A percentile compares a stretch with the other conserved stretches of the same genome.
Conservation (phyloP, 2,113 vertebrate genomes). For the Lepus timidus region DNA sequence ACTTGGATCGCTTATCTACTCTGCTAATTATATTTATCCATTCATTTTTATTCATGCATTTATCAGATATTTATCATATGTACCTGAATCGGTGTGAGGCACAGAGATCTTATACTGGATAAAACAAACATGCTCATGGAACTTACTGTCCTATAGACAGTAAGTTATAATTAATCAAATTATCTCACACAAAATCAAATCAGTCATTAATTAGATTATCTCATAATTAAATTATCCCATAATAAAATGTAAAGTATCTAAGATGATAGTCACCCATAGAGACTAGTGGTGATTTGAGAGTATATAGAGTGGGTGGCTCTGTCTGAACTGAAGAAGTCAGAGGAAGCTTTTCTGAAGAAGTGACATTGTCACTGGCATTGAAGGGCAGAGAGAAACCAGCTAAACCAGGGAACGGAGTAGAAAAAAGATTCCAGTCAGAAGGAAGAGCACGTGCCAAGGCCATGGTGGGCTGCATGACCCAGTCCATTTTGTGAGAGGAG, state of each 20-base stretch:
- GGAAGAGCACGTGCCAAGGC: not conserved
- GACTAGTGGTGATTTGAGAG: not conserved
- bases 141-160: not conserved
- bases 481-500: not conserved
- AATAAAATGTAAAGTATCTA: not conserved
- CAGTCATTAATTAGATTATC: not conserved
- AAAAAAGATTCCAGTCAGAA: not conserved
- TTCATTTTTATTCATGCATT: not conserved
- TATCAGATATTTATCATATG: not conserved
- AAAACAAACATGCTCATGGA: constrained; percentile 2
- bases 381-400: not conserved
- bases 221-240: not conserved
- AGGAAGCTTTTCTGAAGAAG: not conserved
- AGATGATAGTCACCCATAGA: not conserved
- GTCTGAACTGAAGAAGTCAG: not conserved
- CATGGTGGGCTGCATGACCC: not conserved
- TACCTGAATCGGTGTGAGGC: not conserved
- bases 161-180: not conserved
- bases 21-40: constrained; percentile 14
- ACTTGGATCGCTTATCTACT: not conserved
- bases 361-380: not conserved
- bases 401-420: not conserved
- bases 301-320: not conserved
- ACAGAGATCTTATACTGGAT: not conserved
- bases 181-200: no score